Evolutionary conservation across 2,888 invertebrate genomes (phyloP), one percentile per base, ranked within the genome.

Genomic region (Dusona sp.): DNA sequence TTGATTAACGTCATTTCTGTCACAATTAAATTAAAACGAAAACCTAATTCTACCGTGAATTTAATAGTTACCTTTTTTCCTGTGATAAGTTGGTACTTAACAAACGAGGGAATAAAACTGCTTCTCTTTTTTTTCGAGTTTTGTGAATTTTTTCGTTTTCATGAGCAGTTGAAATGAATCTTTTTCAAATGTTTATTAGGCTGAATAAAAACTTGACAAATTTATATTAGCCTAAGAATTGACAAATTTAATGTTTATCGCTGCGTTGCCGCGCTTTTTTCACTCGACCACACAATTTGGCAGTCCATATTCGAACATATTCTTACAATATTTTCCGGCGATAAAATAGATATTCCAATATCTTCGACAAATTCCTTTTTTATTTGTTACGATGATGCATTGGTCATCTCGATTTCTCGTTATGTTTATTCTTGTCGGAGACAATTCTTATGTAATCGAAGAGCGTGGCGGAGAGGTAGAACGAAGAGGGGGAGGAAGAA

Each of bases 371-470:
- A 45, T 51, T 54, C 38, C 54, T n/a, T 22, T 57, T n/a, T 22
- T 57, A 1, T 57, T 72, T 75, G 9, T 36, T 38, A 70, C 79
- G 51, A 78, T 78, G 36, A 36, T 33, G 29, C 48, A 16, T 61
- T 65, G 77, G 51, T 80, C 73, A 67, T 80, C 80, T 75, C 78
- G 79, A 75, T 85, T 72, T 54, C 65, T 80, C 72, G 77, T 78
- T 78, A 74, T 86, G 78, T 86, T 86, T 84, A 75, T 74, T 78
- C 68, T 68, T 68, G 73, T 79, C 78, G 51, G 42, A 16, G 80
- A 64, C 64, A 74, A 73, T 79, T 81, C 79, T 89, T 89, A 88
- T 78, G 79, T 88, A 89, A 89, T 87, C 84, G 75, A 79, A 65
- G 36, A 86, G 70, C 78, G 73, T 54, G 16, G 29, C 16, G 61